A percentile compares a stretch with the other conserved stretches of the same genome.
These are phyloP conservation scores for Datnioides undecimradiatus DNA, from an alignment of 2,113 vertebrate genomes.

Conservation along the genomic window DNA sequence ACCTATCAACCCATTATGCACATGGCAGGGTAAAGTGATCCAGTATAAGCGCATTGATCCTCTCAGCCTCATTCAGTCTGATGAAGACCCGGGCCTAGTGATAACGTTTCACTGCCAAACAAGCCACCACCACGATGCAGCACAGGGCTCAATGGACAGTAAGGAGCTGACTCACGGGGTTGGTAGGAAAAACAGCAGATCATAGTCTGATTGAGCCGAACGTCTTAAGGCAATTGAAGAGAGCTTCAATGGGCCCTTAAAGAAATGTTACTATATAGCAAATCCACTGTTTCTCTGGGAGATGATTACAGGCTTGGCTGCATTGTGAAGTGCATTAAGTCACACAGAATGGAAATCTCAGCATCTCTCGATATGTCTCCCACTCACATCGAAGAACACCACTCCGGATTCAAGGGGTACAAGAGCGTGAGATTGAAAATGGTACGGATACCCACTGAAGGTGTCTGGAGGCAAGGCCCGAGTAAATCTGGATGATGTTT, in stretches of 20 bases:
- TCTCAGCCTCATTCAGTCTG: slow-evolving; percentile 55
- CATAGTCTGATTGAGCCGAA: slow-evolving; percentile 40
- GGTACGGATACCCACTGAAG: slow-evolving; percentile 40
- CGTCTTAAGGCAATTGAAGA: slow-evolving; percentile 26
- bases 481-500: slow-evolving; percentile 61
- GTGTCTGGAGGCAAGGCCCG: slow-evolving; percentile 51
- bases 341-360: slow-evolving; percentile 43
- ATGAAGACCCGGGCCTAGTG: slow-evolving; percentile 59
- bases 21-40: slow-evolving; percentile 68
- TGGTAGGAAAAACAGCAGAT: slow-evolving; percentile 30
- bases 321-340: slow-evolving; percentile 54
- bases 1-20: slow-evolving; percentile 59
- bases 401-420: slow-evolving; percentile 43
- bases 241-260: slow-evolving; percentile 42
- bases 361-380: slow-evolving; percentile 47
- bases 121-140: slow-evolving; percentile 24
- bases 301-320: slow-evolving; percentile 63
- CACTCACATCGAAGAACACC: slow-evolving; percentile 45
- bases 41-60: slow-evolving; percentile 70
- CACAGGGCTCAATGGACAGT: slow-evolving; percentile 25
- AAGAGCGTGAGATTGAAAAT: slow-evolving; percentile 65
- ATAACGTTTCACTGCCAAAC: slow-evolving; percentile 67
- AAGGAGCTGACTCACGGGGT: slow-evolving; percentile 6
- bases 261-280: slow-evolving; percentile 30
- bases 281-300: slow-evolving; percentile 45